A percentile compares a stretch with the other conserved stretches of the same genome.
Evolutionary conservation across 1,140 invertebrate species (phyloP).

Genomic region (Eupristina koningsbergeri): DNA sequence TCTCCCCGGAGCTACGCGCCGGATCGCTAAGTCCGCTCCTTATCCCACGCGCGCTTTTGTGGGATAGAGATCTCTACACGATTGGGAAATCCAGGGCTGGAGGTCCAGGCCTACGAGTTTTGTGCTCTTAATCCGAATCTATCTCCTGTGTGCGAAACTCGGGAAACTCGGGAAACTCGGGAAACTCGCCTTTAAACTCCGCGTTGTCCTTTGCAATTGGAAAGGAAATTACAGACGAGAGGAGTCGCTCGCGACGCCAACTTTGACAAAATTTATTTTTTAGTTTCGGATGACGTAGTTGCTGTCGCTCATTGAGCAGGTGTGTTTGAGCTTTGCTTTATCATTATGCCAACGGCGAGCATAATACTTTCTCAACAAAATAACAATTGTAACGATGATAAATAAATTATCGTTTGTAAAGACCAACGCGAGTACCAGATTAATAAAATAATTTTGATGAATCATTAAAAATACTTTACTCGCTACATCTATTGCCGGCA

Average conservation of each 20-base stretch:
- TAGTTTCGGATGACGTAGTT: neutral
- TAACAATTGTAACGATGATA: neutral
- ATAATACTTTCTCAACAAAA: neutral
- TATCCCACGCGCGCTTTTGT: constrained; percentile 61
- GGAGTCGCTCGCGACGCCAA: neutral
- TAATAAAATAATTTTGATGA: neutral
- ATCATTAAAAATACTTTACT: neutral
- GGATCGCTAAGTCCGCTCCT: constrained; percentile 64
- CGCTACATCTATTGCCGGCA: neutral
- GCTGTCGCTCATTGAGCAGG: neutral
- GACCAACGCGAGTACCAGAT: neutral
- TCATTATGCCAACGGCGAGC: neutral
- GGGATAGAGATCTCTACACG: constrained; percentile 17
- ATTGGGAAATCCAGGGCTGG: no score
- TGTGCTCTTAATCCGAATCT: no score
- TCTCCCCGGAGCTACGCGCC: constrained; percentile 61
- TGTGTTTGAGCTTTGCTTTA: neutral
- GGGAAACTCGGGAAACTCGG: no score
- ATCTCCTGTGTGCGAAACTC: no score
- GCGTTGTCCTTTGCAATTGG: no score
- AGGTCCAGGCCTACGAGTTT: no score
- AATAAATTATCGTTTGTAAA: neutral
- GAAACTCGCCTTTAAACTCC: no score
- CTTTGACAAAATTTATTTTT: neutral
- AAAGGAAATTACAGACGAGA: neutral